Evolutionary conservation across 2,888 invertebrate genomes (phyloP).

Genomic region (Drosophila melanosoma): DNA sequence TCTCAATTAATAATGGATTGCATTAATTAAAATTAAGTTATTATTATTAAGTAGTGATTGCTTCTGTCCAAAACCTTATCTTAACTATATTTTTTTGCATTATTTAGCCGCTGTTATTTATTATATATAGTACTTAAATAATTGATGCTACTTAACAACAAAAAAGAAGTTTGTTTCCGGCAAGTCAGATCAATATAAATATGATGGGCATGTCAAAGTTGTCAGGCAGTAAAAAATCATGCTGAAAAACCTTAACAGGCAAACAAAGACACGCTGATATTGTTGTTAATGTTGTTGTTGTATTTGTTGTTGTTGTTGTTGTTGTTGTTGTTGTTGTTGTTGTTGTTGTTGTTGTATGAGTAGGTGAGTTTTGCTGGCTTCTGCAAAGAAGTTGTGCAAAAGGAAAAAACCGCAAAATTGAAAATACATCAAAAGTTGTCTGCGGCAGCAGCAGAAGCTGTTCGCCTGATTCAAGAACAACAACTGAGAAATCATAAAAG

Average conservation of each 20-base stretch:
- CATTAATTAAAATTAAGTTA: too few relatives aligned
- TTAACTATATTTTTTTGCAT: background rate
- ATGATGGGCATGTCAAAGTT: slow-evolving; percentile 54
- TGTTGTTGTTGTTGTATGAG: slow-evolving; percentile 33
- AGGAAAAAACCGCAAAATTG: slow-evolving; percentile 71
- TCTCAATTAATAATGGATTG: background rate
- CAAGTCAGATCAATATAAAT: slow-evolving; percentile 54
- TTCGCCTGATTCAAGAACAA: slow-evolving; percentile 20
- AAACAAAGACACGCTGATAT: slow-evolving; percentile 47
- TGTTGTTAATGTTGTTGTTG: slow-evolving; percentile 7
- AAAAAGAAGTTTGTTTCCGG: slow-evolving; percentile 31
- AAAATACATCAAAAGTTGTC: slow-evolving; percentile 77
- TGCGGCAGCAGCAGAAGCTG: slow-evolving; percentile 40
- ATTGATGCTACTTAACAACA: background rate
- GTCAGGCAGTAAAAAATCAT: slow-evolving; percentile 42
- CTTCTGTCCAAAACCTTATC: too few relatives aligned
- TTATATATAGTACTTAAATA: background rate
- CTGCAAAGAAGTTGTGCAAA: background rate
- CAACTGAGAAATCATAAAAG: slow-evolving; percentile 47
- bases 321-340: slow-evolving; percentile 38
- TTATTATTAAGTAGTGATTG: too few relatives aligned
- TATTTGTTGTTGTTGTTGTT: slow-evolving; percentile 31
- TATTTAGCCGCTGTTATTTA: background rate
- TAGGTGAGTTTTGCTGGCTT: slow-evolving; percentile 2
- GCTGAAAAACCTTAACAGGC: slow-evolving; percentile 35